Conservation (phyloP, 2,888 invertebrate species). For the Onthophagus sagittarius region DNA sequence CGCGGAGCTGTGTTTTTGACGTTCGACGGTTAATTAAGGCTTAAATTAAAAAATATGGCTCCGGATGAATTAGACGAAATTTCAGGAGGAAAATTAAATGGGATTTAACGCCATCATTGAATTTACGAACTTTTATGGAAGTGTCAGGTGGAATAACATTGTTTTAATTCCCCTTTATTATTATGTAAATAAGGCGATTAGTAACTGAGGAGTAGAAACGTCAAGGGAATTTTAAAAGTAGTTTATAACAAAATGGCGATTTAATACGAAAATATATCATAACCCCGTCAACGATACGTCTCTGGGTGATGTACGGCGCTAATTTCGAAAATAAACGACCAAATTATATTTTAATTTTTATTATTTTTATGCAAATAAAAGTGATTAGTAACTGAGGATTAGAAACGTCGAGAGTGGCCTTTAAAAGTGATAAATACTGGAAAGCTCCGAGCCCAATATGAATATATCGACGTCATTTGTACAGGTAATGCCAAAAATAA, state of each 20-base stretch:
- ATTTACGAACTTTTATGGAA: too few species aligned
- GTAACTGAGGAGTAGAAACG: not conserved
- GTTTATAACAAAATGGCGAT: not conserved
- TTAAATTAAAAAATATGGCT: not conserved
- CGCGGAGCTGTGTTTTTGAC: not conserved
- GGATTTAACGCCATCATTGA: not conserved
- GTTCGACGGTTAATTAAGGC: not conserved
- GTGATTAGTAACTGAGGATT: not conserved
- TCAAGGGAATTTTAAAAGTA: not conserved
- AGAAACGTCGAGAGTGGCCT: not conserved
- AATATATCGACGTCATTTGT: constrained; percentile 7
- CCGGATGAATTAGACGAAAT: not conserved
- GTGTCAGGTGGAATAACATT: not conserved
- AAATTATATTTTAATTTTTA: not conserved
- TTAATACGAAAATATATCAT: too few species aligned
- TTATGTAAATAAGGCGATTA: not conserved
- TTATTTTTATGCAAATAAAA: not conserved
- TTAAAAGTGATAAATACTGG: not conserved
- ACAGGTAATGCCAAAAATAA: not conserved
- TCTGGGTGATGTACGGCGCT: too few species aligned
- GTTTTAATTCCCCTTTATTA: not conserved
- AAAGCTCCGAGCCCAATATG: not conserved
- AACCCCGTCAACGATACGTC: too few species aligned
- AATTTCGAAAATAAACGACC: too few species aligned
- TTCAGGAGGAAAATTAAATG: not conserved